A percentile compares a stretch with the other conserved stretches of the same genome.
phyloP scores from a whole-genome alignment of 2,888 invertebrate genomes.

The Allacma fusca region DNA sequence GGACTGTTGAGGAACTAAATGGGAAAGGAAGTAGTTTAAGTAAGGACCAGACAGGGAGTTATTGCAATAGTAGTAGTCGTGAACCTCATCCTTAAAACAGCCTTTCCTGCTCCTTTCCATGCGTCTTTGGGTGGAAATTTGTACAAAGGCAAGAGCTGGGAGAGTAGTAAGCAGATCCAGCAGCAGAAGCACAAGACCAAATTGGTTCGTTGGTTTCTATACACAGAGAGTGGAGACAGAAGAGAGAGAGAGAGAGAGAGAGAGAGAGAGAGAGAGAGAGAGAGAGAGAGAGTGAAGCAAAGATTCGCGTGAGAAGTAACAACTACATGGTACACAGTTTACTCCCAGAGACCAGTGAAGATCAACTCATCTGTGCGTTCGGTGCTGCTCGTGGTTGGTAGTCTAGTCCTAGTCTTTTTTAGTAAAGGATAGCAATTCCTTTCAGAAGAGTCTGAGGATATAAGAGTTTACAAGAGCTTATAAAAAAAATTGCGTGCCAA shows the following conservation, averaged over 20 bases:
- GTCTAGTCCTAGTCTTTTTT: conserved; percentile 14
- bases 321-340: conserved; percentile 16
- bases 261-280: neutral
- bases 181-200: neutral
- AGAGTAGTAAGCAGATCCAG: neutral
- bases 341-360: neutral
- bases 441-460: neutral
- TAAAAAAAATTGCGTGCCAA: neutral
- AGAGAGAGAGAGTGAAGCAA: neutral
- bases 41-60: no score
- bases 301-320: conserved; percentile 16
- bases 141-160: neutral
- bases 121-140: neutral
- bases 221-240: neutral
- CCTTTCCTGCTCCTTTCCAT: conserved; percentile 1
- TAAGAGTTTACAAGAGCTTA: neutral
- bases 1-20: no score
- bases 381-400: neutral
- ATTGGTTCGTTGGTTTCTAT: neutral
- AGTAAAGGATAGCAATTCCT: neutral
- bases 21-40: no score
- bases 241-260: neutral
- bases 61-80: neutral
- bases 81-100: neutral
- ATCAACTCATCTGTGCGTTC: neutral